Percentiles rank a stretch among this genome's conserved stretches.
Evolutionary conservation across 2,797 vertebrate species (phyloP).

Genomic region (Rhinichthys osculus): DNA sequence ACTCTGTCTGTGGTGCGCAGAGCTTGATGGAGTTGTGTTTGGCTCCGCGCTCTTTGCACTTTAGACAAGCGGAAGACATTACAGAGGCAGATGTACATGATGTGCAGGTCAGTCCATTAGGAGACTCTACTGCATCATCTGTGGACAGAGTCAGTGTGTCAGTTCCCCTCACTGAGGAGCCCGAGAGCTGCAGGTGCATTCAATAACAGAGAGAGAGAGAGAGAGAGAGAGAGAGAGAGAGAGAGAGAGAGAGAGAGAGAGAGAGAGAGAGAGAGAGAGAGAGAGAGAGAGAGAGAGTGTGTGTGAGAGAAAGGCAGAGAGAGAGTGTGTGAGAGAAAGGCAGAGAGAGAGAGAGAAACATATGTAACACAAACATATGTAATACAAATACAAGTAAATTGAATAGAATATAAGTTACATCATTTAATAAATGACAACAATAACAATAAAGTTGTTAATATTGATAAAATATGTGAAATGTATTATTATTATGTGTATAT

Average conservation of each 20-base stretch:
- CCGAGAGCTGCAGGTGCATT: conserved; percentile 25
- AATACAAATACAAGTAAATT: background rate
- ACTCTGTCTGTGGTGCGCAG: background rate
- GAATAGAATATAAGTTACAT: background rate
- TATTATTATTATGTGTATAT: background rate
- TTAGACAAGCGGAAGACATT: conserved; percentile 11
- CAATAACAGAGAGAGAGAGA: conserved; percentile 8
- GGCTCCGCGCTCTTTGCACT: conserved; percentile 19
- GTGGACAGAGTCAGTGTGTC: conserved; percentile 10
- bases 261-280: conserved; percentile 1
- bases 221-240: background rate
- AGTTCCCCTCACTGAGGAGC: conserved; percentile 10
- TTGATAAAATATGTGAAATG: background rate
- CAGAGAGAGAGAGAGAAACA: background rate
- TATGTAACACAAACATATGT: background rate
- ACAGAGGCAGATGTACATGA: conserved; percentile 12
- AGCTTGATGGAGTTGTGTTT: conserved; percentile 22
- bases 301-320: background rate
- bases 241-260: background rate
- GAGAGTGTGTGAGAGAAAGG: too few relatives aligned
- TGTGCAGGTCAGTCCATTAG: conserved; percentile 38
- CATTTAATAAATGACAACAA: background rate
- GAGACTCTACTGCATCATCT: conserved; percentile 4
- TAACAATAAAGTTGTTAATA: background rate
- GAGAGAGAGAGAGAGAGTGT: conserved; percentile 10